These are phyloP conservation scores for Sympetrum striolatum DNA, from an alignment of 2,888 invertebrate genomes.

Conservation along the genomic window DNA sequence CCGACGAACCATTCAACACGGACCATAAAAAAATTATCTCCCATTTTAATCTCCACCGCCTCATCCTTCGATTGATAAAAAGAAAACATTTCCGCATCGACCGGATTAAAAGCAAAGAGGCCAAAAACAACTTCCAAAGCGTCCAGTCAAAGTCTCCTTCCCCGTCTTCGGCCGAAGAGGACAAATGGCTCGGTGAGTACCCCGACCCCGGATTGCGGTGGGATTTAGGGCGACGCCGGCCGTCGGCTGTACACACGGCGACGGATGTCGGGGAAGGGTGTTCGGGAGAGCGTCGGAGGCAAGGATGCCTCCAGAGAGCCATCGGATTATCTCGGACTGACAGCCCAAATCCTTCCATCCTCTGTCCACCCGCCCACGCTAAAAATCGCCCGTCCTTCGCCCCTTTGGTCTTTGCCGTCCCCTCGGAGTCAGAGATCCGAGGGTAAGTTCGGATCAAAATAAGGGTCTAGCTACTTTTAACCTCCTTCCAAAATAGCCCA, in stretches of 20 bases:
- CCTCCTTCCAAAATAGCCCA: not conserved
- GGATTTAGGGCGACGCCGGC: conserved; percentile 30
- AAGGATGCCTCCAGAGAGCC: not conserved
- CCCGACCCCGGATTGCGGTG: conserved; percentile 16
- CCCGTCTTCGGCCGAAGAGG: not conserved
- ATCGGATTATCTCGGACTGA: conserved; percentile 28
- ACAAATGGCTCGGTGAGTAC: conserved; percentile 10
- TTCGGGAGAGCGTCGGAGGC: not conserved
- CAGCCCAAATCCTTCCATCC: conserved; percentile 27
- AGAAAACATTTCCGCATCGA: not conserved
- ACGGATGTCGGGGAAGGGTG: not conserved
- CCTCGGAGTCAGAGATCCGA: not conserved
- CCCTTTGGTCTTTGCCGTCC: not conserved
- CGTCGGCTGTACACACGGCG: not conserved
- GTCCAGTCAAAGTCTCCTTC: not conserved
- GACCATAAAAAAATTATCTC: too few relatives aligned
- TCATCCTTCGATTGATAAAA: not conserved
- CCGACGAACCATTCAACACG: too few relatives aligned
- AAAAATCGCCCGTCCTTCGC: not conserved
- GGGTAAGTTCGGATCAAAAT: not conserved
- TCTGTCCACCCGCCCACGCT: not conserved
- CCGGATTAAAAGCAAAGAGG: not conserved
- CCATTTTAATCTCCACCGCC: too few relatives aligned
- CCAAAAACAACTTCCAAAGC: not conserved
- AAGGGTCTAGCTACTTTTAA: not conserved